Conservation (phyloP, 2,888 invertebrate genomes). For the Tholera decimalis region DNA sequence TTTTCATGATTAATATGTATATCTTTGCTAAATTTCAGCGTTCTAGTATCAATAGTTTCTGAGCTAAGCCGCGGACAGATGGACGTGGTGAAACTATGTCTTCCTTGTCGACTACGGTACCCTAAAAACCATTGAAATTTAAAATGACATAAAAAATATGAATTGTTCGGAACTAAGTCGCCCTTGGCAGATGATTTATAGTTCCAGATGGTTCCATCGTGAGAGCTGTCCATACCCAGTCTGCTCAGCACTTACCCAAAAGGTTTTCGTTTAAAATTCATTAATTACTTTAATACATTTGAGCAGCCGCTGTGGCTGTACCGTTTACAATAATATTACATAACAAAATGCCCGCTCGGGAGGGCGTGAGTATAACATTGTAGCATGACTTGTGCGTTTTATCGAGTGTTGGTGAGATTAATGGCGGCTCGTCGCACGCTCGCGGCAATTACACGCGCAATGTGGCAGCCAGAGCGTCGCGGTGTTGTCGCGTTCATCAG, state of each 20-base stretch:
- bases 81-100: too few relatives aligned
- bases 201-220: not conserved
- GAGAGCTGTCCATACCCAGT: not conserved
- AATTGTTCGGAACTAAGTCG: too few relatives aligned
- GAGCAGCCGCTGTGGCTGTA: slow-evolving; percentile 40
- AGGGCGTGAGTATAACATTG: slow-evolving; percentile 80
- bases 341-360: slow-evolving; percentile 58
- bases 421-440: slow-evolving; percentile 84
- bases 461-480: slow-evolving; percentile 80
- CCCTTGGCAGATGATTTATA: too few relatives aligned
- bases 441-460: slow-evolving; percentile 90
- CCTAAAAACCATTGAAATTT: too few relatives aligned
- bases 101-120: too few relatives aligned
- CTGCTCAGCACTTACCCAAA: not conserved
- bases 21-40: too few relatives aligned
- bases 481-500: slow-evolving; percentile 80
- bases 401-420: slow-evolving; percentile 90
- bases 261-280: slow-evolving; percentile 17
- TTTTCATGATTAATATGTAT: too few relatives aligned
- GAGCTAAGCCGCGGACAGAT: too few relatives aligned
- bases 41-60: too few relatives aligned
- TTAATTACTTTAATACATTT: slow-evolving; percentile 55
- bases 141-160: too few relatives aligned
- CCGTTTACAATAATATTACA: slow-evolving; percentile 64
- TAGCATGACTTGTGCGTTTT: slow-evolving; percentile 89